phyloP scores from a whole-genome alignment of 1,140 invertebrate species.

The Pararge aegeria region DNA sequence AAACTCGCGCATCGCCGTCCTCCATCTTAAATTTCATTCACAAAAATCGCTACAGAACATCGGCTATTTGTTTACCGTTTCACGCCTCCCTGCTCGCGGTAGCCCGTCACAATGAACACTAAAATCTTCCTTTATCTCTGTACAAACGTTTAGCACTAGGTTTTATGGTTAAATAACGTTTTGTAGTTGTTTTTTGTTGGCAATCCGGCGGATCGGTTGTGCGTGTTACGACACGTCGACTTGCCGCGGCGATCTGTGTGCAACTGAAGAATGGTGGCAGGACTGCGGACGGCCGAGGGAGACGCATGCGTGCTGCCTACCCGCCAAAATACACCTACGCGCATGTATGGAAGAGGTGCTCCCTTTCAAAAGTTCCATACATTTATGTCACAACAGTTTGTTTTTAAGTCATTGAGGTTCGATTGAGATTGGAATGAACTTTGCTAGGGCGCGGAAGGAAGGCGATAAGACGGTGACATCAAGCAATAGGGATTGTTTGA shows the following conservation, averaged over 20 bases:
- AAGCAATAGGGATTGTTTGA: constrained; percentile 18
- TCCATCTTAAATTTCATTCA: constrained; percentile 78
- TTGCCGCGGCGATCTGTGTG: constrained; percentile 41
- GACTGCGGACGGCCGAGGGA: constrained; percentile 60
- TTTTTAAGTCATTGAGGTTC: constrained; percentile 26
- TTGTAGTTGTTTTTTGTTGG: constrained; percentile 54
- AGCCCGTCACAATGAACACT: constrained; percentile 22
- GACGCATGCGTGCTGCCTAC: constrained; percentile 60
- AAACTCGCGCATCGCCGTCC: constrained; percentile 59
- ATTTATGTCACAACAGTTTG: constrained; percentile 36
- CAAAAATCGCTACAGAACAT: constrained; percentile 70
- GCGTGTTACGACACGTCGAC: constrained; percentile 38
- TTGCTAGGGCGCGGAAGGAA: constrained; percentile 2
- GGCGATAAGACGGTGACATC: constrained; percentile 19
- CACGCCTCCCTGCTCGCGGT: constrained; percentile 40
- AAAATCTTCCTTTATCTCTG: constrained; percentile 22
- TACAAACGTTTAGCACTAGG: constrained; percentile 37
- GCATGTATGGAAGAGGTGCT: constrained; percentile 63
- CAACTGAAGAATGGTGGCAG: constrained; percentile 75
- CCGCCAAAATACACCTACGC: constrained; percentile 75
- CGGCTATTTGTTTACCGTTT: constrained; percentile 70
- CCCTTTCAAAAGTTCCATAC: constrained; percentile 59
- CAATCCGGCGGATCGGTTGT: constrained; percentile 41
- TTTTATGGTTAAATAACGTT: constrained; percentile 34
- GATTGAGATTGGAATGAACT: constrained; percentile 3